Percentiles rank a stretch among this genome's conserved stretches.
Evolutionary conservation across 1,140 invertebrate genomes (phyloP).

Genomic region (Drosophila prosaltans): DNA sequence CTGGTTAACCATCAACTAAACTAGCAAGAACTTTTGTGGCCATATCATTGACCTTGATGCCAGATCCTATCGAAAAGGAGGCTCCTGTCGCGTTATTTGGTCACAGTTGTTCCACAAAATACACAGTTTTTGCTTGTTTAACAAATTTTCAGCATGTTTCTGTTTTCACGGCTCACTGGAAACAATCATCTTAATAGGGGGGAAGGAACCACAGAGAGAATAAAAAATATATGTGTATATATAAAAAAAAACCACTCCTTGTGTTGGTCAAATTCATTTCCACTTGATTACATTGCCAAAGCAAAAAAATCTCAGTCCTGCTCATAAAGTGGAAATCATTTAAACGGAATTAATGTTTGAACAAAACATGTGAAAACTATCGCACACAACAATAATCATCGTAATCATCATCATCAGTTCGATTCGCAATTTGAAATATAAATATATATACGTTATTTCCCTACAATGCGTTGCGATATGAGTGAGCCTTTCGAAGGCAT

Average conservation of each 20-base stretch:
- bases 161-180: slow-evolving; percentile 66
- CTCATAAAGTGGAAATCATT: slow-evolving; percentile 64
- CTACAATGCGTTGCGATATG: neutral
- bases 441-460: slow-evolving; percentile 9
- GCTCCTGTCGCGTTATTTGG: slow-evolving; percentile 54
- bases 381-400: slow-evolving; percentile 25
- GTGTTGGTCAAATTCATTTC: slow-evolving; percentile 81
- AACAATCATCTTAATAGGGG: slow-evolving; percentile 69
- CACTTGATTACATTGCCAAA: slow-evolving; percentile 70
- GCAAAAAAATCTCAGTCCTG: slow-evolving; percentile 1
- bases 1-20: slow-evolving; percentile 72
- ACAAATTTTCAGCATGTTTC: slow-evolving; percentile 29
- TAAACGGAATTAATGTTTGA: slow-evolving; percentile 77
- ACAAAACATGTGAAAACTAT: slow-evolving; percentile 82
- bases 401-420: slow-evolving; percentile 5
- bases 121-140: slow-evolving; percentile 35
- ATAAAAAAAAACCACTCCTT: slow-evolving; percentile 57
- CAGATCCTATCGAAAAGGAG: neutral
- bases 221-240: neutral
- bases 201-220: slow-evolving; percentile 38
- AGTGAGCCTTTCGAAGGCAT: slow-evolving; percentile 13
- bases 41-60: slow-evolving; percentile 58
- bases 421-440: slow-evolving; percentile 25
- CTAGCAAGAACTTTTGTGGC: slow-evolving; percentile 56
- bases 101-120: slow-evolving; percentile 48